Evolutionary conservation across 2,797 vertebrate species (phyloP).

Genomic region (Macroramphosus scolopax): DNA sequence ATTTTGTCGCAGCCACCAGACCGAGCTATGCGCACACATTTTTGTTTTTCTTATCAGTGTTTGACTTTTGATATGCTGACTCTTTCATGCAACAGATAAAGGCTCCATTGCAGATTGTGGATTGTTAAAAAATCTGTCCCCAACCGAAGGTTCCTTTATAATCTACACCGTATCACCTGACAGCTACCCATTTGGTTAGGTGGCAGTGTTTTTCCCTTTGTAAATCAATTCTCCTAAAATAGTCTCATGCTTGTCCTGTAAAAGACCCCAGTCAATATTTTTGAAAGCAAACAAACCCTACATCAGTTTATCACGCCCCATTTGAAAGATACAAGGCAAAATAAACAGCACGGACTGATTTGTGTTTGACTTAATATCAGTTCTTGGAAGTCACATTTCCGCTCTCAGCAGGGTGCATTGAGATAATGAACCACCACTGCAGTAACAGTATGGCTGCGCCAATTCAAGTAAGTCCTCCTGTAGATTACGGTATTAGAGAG

Average conservation of each 20-base stretch:
- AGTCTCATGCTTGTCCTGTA: slow-evolving; percentile 1
- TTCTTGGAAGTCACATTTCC: slow-evolving; percentile 18
- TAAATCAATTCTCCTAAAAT: no score
- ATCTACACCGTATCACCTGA: background rate
- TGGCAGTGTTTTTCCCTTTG: no score
- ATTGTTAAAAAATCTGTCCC: slow-evolving; percentile 6
- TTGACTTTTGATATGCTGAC: slow-evolving; percentile 13
- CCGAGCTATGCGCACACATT: background rate
- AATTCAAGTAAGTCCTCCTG: slow-evolving; percentile 22
- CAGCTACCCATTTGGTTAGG: background rate
- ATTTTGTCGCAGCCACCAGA: background rate
- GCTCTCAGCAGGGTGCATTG: slow-evolving; percentile 21
- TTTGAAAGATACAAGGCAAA: slow-evolving; percentile 20
- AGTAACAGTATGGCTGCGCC: slow-evolving; percentile 27
- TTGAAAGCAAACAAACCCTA: slow-evolving; percentile 2
- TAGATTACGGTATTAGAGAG: slow-evolving; percentile 31
- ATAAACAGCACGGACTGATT: slow-evolving; percentile 18
- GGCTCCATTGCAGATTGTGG: background rate
- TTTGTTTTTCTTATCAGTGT: slow-evolving; percentile 5
- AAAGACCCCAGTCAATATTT: background rate
- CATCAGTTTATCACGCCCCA: slow-evolving; percentile 4
- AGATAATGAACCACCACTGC: slow-evolving; percentile 49
- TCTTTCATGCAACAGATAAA: background rate
- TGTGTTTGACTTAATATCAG: slow-evolving; percentile 28
- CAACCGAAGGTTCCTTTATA: no score